Conservation (phyloP, 2,113 vertebrate species). For the Rhombomys opimus region DNA sequence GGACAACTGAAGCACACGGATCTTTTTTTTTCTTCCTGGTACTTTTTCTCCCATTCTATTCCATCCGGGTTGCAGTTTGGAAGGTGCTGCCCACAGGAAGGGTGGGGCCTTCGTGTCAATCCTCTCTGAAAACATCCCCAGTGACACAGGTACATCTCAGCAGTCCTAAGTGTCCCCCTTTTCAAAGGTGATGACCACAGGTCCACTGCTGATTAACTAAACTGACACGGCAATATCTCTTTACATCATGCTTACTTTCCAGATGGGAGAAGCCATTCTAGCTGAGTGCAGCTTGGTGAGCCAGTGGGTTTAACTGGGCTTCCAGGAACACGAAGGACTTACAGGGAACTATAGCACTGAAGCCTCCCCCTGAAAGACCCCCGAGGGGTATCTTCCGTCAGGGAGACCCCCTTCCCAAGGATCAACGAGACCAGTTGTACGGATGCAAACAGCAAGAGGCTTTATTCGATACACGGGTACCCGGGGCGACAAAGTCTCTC, state of each 20-base stretch:
- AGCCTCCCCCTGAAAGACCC: no score
- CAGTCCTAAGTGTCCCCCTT: not conserved
- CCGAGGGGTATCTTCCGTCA: no score
- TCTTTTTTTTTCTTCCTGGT: not conserved
- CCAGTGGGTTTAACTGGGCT: not conserved
- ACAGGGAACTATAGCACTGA: not conserved
- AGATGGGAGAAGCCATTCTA: no score
- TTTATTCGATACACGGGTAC: no score
- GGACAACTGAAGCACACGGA: not conserved
- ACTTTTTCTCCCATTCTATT: not conserved
- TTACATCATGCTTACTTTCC: not conserved
- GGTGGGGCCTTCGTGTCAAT: not conserved
- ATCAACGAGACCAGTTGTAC: no score
- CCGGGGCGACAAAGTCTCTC: no score
- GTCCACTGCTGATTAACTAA: not conserved
- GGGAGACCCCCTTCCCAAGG: no score
- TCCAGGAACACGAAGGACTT: not conserved
- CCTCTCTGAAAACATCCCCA: not conserved
- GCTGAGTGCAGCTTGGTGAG: no score
- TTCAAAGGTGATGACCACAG: not conserved
- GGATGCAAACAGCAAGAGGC: no score
- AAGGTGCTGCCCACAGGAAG: not conserved
- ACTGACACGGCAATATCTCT: no score
- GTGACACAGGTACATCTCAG: not conserved
- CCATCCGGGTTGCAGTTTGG: not conserved